Conservation (phyloP, 2,888 invertebrate genomes). For the Apodemia mormo region DNA sequence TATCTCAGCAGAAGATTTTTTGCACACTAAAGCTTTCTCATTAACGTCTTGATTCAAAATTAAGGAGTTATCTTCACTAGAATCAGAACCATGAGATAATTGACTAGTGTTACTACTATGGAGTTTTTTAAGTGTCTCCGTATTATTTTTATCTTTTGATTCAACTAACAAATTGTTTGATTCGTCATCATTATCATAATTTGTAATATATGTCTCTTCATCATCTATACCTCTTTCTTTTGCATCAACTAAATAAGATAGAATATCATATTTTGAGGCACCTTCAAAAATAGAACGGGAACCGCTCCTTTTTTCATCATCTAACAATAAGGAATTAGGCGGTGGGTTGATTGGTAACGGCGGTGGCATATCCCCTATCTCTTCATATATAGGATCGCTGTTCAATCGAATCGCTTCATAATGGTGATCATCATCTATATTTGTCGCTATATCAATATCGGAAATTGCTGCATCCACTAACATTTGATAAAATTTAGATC, state of each 20-base stretch:
- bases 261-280: conserved; percentile 93
- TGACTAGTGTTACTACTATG: conserved; percentile 87
- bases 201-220: conserved; percentile 87
- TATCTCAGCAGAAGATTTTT: conserved; percentile 87
- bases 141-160: conserved; percentile 81
- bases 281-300: conserved; percentile 89
- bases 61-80: conserved; percentile 91
- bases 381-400: conserved; percentile 89
- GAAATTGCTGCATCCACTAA: conserved; percentile 86
- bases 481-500: conserved; percentile 88
- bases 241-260: conserved; percentile 93
- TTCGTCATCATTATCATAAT: conserved; percentile 78
- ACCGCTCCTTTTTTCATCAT: conserved; percentile 86
- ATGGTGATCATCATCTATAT: conserved; percentile 85
- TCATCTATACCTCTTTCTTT: conserved; percentile 88
- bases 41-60: conserved; percentile 82
- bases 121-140: conserved; percentile 59
- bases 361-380: conserved; percentile 88
- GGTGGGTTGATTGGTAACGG: conserved; percentile 90
- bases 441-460: conserved; percentile 84
- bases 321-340: conserved; percentile 84
- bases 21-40: conserved; percentile 79
- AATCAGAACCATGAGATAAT: conserved; percentile 91
- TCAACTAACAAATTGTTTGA: conserved; percentile 77
- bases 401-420: conserved; percentile 87